phyloP scores from a whole-genome alignment of 1,140 invertebrate species.

The Neelides sp. region DNA sequence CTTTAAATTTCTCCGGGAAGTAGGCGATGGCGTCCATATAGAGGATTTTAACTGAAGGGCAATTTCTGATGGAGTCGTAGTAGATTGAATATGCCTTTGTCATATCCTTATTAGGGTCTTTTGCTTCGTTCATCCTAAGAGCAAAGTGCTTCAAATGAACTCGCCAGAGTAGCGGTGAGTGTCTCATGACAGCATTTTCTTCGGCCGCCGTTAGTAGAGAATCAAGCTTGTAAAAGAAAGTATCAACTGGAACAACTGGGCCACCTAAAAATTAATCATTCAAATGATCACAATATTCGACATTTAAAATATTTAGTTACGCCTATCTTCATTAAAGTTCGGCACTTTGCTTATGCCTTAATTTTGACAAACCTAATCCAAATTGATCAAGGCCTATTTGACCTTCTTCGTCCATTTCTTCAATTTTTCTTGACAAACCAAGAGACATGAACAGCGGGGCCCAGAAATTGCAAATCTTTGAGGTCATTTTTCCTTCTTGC shows the following conservation, averaged over 20 bases:
- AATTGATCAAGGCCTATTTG: conserved; percentile 22
- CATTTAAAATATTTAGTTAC: too few relatives aligned
- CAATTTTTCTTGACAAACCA: conserved; percentile 21
- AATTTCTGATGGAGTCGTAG: conserved; percentile 28
- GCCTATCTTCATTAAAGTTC: too few relatives aligned
- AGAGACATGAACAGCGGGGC: conserved; percentile 27
- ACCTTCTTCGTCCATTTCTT: conserved; percentile 25
- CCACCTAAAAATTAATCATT: conserved; percentile 29
- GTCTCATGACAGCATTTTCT: conserved; percentile 12
- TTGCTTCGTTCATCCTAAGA: conserved; percentile 2
- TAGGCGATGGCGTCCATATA: conserved; percentile 27
- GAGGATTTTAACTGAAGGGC: conserved; percentile 24
- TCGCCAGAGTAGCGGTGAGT: conserved; percentile 30
- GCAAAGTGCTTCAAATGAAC: conserved; percentile 25
- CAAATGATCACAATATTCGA: too few relatives aligned
- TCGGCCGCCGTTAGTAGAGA: conserved; percentile 23
- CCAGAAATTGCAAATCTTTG: conserved; percentile 18
- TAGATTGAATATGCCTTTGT: conserved; percentile 12
- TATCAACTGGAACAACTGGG: conserved; percentile 28
- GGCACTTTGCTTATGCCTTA: too few relatives aligned
- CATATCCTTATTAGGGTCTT: conserved; percentile 15
- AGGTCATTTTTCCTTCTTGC: conserved; percentile 10
- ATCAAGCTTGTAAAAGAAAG: conserved; percentile 30
- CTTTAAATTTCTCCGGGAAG: conserved; percentile 25
- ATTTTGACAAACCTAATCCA: conserved; percentile 21